A percentile compares a stretch with the other conserved stretches of the same genome.
phyloP scores from a whole-genome alignment of 2,888 invertebrate genomes.

The Gisinianus flammeolus region DNA sequence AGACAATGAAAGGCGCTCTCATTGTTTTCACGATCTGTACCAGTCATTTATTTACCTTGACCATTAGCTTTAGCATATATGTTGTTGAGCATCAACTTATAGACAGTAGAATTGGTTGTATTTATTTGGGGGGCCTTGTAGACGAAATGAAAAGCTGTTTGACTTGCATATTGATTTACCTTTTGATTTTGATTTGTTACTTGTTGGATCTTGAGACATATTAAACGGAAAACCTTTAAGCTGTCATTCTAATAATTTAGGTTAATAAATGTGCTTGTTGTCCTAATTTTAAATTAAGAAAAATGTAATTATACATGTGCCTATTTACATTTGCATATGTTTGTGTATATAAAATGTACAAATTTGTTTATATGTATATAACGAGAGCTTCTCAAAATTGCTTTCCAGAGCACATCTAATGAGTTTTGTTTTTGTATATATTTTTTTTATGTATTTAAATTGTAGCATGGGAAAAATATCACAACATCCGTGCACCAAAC shows the following conservation, averaged over 20 bases:
- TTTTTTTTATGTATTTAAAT: background rate
- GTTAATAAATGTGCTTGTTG: conserved; percentile 14
- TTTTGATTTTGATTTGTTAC: background rate
- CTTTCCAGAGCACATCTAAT: background rate
- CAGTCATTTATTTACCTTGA: conserved; percentile 30
- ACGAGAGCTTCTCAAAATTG: too few species aligned
- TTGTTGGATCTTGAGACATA: conserved; percentile 14
- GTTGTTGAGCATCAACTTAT: too few species aligned
- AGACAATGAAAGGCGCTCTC: conserved; percentile 22
- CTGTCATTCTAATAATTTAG: conserved; percentile 21
- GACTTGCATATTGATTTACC: conserved; percentile 23
- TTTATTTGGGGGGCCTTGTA: conserved; percentile 25
- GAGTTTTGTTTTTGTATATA: background rate
- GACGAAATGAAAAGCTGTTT: conserved; percentile 23
- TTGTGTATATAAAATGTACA: background rate
- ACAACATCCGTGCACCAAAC: conserved; percentile 61
- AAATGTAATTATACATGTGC: too few species aligned
- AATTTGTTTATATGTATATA: too few species aligned
- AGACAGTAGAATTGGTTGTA: too few species aligned
- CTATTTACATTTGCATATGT: too few species aligned
- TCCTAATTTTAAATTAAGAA: background rate
- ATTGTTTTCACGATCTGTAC: conserved; percentile 27
- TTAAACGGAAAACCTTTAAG: conserved; percentile 8
- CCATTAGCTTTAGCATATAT: conserved; percentile 11
- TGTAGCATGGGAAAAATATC: conserved; percentile 60